phyloP scores from a whole-genome alignment of 2,888 invertebrate genomes.

The Lottia gigantea region DNA sequence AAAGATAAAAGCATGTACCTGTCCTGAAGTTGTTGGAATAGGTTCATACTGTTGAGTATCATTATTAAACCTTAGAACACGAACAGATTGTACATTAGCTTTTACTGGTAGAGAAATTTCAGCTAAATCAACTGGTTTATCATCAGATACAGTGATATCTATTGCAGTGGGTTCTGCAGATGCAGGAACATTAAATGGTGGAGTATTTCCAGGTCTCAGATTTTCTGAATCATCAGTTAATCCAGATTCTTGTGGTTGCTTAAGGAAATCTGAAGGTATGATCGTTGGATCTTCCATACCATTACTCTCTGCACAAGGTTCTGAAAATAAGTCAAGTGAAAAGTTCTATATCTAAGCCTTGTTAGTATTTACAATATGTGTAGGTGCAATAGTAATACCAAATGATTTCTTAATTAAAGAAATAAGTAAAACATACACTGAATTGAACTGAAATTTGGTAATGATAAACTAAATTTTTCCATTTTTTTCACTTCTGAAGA shows the following conservation, averaged over 20 bases:
- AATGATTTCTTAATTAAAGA: too few species aligned
- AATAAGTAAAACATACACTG: too few species aligned
- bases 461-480: too few species aligned
- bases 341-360: too few species aligned
- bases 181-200: neutral
- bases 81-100: neutral
- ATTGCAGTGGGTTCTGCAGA: neutral
- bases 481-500: too few species aligned
- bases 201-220: neutral
- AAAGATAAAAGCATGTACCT: too few species aligned
- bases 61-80: neutral
- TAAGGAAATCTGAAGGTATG: neutral
- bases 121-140: neutral
- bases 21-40: too few species aligned
- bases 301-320: neutral
- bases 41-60: too few species aligned
- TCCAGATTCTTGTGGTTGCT: neutral
- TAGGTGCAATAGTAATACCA: too few species aligned
- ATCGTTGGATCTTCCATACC: constrained; percentile 4
- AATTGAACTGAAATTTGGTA: too few species aligned
- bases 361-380: too few species aligned
- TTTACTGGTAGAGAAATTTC: neutral
- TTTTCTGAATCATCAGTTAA: neutral
- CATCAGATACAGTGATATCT: neutral
- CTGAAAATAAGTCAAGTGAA: neutral